Percentiles rank a stretch among this genome's conserved stretches.
Evolutionary conservation across 2,113 vertebrate species (phyloP).

Genomic region (Mola mola): DNA sequence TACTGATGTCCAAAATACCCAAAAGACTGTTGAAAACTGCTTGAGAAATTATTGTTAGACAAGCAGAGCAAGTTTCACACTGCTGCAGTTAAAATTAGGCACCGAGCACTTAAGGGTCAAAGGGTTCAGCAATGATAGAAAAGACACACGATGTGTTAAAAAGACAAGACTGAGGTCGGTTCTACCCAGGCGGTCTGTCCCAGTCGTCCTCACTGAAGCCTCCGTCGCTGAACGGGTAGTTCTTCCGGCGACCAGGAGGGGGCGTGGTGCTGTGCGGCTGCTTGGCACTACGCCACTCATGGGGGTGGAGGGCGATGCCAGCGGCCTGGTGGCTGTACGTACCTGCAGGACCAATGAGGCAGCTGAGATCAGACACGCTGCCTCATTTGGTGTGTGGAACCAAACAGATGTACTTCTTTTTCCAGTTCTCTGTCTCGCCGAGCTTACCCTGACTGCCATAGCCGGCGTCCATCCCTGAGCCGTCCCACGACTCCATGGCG

Average conservation of each 20-base stretch:
- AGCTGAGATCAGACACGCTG: neutral
- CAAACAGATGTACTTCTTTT: too few relatives aligned
- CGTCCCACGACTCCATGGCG: conserved; percentile 96
- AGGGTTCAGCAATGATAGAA: neutral
- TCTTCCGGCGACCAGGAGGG: conserved; percentile 86
- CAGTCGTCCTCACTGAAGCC: conserved; percentile 93
- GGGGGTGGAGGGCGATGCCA: conserved; percentile 83
- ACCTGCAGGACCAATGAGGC: conserved; percentile 71
- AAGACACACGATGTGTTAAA: too few relatives aligned
- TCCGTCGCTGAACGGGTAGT: conserved; percentile 87
- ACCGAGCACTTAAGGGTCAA: too few relatives aligned
- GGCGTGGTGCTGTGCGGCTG: conserved; percentile 87
- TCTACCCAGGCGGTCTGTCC: conserved; percentile 90
- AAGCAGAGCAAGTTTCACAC: too few relatives aligned
- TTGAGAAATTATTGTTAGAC: too few relatives aligned
- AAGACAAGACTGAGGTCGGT: too few relatives aligned
- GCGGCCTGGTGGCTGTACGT: conserved; percentile 84
- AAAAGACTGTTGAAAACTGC: too few relatives aligned
- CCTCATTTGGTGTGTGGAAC: too few relatives aligned
- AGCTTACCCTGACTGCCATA: conserved; percentile 91
- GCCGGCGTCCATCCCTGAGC: conserved; percentile 88
- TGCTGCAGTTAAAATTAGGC: too few relatives aligned
- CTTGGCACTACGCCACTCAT: conserved; percentile 88
- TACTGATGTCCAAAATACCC: too few relatives aligned
- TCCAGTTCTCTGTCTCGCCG: too few relatives aligned